These are phyloP conservation scores for Syngnathus typhle DNA, from an alignment of 2,113 vertebrate genomes.

Conservation along the genomic window DNA sequence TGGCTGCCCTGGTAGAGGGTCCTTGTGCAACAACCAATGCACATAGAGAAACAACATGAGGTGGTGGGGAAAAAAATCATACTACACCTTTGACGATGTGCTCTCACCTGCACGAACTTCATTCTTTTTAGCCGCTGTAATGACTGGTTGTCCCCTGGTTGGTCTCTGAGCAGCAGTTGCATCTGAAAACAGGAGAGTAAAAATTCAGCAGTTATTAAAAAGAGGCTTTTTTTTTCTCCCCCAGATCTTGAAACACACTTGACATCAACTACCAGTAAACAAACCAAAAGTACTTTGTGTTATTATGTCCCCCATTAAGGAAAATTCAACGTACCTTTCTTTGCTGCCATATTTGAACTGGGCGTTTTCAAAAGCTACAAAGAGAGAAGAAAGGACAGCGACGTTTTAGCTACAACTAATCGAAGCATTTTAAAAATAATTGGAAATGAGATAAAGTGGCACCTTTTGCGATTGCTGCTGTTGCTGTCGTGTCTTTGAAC, in stretches of 20 bases:
- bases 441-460: neutral
- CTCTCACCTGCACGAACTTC: conserved; percentile 44
- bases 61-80: too few species aligned
- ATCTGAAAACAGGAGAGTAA: conserved; percentile 13
- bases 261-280: too few species aligned
- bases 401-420: neutral
- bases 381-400: conserved; percentile 3
- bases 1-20: conserved; percentile 47
- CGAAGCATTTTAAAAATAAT: neutral
- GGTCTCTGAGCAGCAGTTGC: conserved; percentile 23
- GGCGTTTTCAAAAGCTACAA: conserved; percentile 31
- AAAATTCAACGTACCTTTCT: conserved; percentile 36
- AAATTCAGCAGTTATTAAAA: neutral
- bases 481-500: conserved; percentile 64
- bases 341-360: conserved; percentile 16
- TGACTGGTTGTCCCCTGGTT: conserved; percentile 25
- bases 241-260: too few species aligned
- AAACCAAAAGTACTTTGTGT: neutral
- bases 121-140: conserved; percentile 23
- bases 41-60: neutral
- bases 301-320: neutral
- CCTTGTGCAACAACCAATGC: conserved; percentile 8
- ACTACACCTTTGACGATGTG: neutral
- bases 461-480: conserved; percentile 48
- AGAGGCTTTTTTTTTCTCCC: too few species aligned